Conservation (phyloP, 2,888 invertebrate species). For the Caenorhabditis sinica region DNA sequence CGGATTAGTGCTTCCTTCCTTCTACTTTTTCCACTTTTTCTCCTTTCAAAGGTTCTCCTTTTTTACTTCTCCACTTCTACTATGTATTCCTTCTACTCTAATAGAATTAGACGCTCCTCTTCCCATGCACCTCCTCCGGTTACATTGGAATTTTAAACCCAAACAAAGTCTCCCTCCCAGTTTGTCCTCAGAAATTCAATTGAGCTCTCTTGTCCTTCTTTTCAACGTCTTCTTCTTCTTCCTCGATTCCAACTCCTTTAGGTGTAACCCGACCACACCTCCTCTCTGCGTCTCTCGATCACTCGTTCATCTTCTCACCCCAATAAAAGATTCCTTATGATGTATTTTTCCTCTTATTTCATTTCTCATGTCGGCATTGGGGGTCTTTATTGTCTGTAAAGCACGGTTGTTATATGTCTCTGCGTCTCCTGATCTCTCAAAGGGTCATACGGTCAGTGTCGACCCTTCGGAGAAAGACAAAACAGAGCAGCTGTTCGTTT, state of each 20-base stretch:
- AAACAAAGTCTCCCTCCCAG: constrained; percentile 3
- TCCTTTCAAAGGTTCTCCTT: too few species aligned
- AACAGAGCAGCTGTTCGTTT: constrained; percentile 25
- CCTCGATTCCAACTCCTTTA: constrained; percentile 39
- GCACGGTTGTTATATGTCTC: not conserved
- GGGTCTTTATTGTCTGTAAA: constrained; percentile 10
- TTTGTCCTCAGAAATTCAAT: constrained; percentile 47
- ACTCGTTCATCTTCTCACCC: not conserved
- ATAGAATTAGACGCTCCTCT: constrained; percentile 38
- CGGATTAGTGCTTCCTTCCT: constrained; percentile 2
- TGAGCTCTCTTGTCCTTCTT: constrained; percentile 8
- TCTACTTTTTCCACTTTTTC: not conserved
- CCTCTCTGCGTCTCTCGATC: constrained; percentile 22
- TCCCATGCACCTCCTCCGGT: not conserved
- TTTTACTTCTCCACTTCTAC: constrained; percentile 5
- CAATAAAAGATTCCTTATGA: constrained; percentile 5
- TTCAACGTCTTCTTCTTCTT: constrained; percentile 7
- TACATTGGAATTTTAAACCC: constrained; percentile 30
- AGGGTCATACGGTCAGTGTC: constrained; percentile 49
- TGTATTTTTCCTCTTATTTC: constrained; percentile 8
- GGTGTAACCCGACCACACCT: constrained; percentile 41
- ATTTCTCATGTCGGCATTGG: not conserved
- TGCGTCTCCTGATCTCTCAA: not conserved
- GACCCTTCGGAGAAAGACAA: not conserved
- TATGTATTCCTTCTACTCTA: constrained; percentile 20